phyloP scores from a whole-genome alignment of 2,113 vertebrate species.

The Microcebus lehilahytsara region DNA sequence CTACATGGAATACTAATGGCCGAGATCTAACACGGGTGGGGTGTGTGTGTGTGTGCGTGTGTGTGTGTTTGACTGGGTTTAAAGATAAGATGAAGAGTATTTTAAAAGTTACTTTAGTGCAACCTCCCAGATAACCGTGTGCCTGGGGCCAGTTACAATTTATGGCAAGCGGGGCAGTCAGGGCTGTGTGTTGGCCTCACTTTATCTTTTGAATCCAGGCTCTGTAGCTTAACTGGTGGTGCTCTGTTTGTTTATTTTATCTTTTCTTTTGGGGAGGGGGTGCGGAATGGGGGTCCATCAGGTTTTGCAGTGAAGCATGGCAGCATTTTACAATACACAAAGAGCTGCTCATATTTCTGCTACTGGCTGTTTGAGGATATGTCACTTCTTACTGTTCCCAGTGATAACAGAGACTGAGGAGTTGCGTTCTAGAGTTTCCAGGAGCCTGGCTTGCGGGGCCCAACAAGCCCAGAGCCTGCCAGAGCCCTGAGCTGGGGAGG shows the following conservation, averaged over 20 bases:
- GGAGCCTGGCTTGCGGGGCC: background rate
- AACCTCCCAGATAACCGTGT: conserved; percentile 64
- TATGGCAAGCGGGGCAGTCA: conserved; percentile 58
- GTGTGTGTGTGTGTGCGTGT: conserved; percentile 43
- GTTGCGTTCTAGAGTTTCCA: background rate
- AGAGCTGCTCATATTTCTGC: background rate
- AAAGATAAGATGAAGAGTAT: conserved; percentile 70
- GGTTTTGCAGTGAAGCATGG: background rate
- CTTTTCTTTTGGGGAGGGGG: background rate
- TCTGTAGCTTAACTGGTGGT: conserved; percentile 49
- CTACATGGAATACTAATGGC: conserved; percentile 68
- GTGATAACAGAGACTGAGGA: background rate
- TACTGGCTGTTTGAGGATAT: background rate
- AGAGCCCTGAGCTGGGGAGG: background rate
- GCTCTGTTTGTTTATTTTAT: conserved; percentile 47
- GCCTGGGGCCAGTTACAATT: conserved; percentile 65
- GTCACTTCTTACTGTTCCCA: background rate
- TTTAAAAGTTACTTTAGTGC: conserved; percentile 73
- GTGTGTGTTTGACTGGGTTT: conserved; percentile 58
- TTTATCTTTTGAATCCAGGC: conserved; percentile 65
- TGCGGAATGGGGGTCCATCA: background rate
- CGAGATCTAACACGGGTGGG: conserved; percentile 57
- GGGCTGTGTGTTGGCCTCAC: conserved; percentile 13
- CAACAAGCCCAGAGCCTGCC: background rate
- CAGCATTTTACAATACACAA: background rate